Evolutionary conservation across 2,797 vertebrate species (phyloP), one percentile per base, ranked within the genome.

Genomic region (Tapirus indicus): DNA sequence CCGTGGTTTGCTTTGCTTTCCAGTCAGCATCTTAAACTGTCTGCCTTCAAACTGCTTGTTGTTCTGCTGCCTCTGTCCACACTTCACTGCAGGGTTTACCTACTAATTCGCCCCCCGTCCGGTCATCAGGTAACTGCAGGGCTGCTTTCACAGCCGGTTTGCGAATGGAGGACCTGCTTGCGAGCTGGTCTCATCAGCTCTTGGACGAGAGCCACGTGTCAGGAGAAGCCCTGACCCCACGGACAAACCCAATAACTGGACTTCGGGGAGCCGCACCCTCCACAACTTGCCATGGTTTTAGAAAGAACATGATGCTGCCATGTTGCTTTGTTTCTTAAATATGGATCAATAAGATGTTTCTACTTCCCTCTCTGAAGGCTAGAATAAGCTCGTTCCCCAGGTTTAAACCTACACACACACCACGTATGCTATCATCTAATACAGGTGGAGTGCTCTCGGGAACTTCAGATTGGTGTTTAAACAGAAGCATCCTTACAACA

Each of bases 51-150:
- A 93, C 9, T 58, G 12, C 35, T 60, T 77, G 8, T 41, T 21
- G 47, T 18, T 52, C 29, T 8, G 7, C 29, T 77, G 20, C 23
- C 17, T 41, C 10, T 7, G 2, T 6, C 62, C 75, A 87, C 21
- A 66, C 21, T n/a, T 78, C 80, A n/a, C 4, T 25, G 10, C 27
- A 29, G n/a, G n/a, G 5, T 32, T 82, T 49, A 54, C 47, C 11
- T 5, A 1, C 32, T 9, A 58, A 5, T 12, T 27, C 3, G 6
- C 44, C 16, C 16, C 4, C 8, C 1, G 12, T 20, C 7, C 49
- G 41, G 2, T 21, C 2, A 1, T 32, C 62, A 72, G 10, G 4
- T 21, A 27, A 80, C 21, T 0, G 1, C 7, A 18, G 29, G 6
- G 11, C 21, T 27, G n/a, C 47, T 23, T 23, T 17, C 20, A 64